These are phyloP conservation scores for Dendrocopos noguchii DNA, from an alignment of 2,113 vertebrate species.

Conservation along the genomic window DNA sequence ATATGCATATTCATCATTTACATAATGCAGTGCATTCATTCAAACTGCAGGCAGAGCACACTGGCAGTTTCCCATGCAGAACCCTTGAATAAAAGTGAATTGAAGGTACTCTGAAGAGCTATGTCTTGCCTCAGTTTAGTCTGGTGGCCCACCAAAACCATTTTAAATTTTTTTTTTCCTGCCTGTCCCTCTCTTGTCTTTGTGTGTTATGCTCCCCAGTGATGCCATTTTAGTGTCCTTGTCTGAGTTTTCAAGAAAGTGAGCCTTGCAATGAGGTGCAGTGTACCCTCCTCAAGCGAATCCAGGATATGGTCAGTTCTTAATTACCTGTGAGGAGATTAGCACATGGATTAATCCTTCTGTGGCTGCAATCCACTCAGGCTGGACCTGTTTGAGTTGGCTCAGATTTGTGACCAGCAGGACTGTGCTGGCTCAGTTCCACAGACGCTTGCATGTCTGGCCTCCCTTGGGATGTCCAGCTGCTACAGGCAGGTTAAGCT, in stretches of 20 bases:
- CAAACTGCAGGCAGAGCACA: not conserved
- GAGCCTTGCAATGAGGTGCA: not conserved
- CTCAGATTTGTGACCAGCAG: not conserved
- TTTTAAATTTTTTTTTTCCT: not conserved
- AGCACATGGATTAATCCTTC: not conserved
- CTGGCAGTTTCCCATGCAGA: not conserved
- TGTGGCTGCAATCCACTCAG: not conserved
- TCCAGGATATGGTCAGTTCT: not conserved
- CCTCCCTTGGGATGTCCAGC: not conserved
- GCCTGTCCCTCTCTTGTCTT: not conserved
- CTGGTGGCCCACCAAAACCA: not conserved
- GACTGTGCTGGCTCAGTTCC: not conserved
- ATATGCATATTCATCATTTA: not conserved
- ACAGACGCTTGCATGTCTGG: not conserved
- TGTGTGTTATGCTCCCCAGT: not conserved
- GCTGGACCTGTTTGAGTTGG: not conserved
- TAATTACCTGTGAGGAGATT: not conserved
- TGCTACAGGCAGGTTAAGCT: not conserved
- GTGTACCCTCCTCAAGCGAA: not conserved
- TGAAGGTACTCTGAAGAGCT: not conserved
- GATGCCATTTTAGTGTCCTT: rapidly evolving
- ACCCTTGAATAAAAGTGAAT: not conserved
- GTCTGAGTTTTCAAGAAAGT: not conserved
- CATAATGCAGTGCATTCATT: not conserved
- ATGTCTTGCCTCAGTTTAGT: not conserved